Conservation (phyloP, 2,113 vertebrate genomes). For the Laticauda laticaudata region DNA sequence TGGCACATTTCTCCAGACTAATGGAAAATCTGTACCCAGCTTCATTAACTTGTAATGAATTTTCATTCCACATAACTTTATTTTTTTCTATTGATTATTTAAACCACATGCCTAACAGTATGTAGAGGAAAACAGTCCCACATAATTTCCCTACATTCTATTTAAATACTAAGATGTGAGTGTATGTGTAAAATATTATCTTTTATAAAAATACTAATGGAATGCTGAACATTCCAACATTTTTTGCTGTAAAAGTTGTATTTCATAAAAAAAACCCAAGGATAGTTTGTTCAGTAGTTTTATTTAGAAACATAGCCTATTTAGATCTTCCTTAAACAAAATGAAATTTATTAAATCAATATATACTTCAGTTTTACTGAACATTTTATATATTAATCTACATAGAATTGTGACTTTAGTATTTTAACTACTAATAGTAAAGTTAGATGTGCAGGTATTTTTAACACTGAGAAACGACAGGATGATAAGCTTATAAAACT, state of each 20-base stretch:
- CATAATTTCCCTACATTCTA: conserved; percentile 14
- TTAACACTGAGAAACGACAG: background rate
- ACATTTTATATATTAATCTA: background rate
- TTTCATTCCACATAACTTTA: conserved; percentile 4
- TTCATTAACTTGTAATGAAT: conserved; percentile 7
- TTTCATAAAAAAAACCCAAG: conserved; percentile 41
- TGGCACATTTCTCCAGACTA: background rate
- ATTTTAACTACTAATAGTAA: conserved; percentile 34
- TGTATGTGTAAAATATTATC: background rate
- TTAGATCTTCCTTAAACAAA: conserved; percentile 19
- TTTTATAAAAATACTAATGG: background rate
- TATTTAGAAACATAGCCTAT: conserved; percentile 14
- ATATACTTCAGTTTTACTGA: background rate
- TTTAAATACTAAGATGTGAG: background rate
- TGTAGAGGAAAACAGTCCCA: conserved; percentile 21
- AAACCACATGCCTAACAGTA: background rate
- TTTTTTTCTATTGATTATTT: background rate
- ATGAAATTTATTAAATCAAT: conserved; percentile 27
- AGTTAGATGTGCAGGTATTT: conserved; percentile 18
- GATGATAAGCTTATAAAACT: conserved; percentile 9
- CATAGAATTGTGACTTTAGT: conserved; percentile 1
- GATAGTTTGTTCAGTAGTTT: conserved; percentile 20
- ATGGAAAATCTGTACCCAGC: background rate
- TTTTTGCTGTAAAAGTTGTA: background rate
- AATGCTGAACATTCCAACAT: background rate